A percentile compares a stretch with the other conserved stretches of the same genome.
phyloP scores from a whole-genome alignment of 2,888 invertebrate species.

The Netelia melanura region DNA sequence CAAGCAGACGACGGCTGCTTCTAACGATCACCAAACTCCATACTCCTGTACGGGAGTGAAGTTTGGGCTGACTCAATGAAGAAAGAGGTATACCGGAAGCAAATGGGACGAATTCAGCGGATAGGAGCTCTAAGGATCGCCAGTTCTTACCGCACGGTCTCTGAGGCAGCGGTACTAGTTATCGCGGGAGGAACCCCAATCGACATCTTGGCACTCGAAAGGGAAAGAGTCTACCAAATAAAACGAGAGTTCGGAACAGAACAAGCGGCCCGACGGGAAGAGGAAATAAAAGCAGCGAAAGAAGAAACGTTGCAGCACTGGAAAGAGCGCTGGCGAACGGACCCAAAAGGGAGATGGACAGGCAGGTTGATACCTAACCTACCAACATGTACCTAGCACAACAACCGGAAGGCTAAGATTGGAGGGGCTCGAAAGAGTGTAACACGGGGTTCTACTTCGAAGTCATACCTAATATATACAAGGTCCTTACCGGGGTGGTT shows the following conservation, averaged over 20 bases:
- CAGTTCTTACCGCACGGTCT: conserved; percentile 56
- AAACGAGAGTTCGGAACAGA: background rate
- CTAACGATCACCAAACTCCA: background rate
- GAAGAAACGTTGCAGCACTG: conserved; percentile 65
- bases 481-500: background rate
- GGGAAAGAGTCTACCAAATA: conserved; percentile 32
- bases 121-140: conserved; percentile 65
- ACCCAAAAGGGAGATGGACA: conserved; percentile 65
- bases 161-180: conserved; percentile 68
- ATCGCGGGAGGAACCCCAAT: conserved; percentile 69
- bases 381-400: conserved; percentile 45
- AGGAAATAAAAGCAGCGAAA: conserved; percentile 62
- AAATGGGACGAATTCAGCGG: conserved; percentile 57
- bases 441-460: conserved; percentile 65
- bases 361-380: conserved; percentile 50
- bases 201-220: conserved; percentile 67
- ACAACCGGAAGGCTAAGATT: background rate
- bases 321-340: conserved; percentile 31
- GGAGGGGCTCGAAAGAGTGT: conserved; percentile 27
- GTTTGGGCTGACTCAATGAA: conserved; percentile 66
- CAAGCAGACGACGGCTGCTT: background rate
- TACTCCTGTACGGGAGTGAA: conserved; percentile 40
- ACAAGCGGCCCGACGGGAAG: conserved; percentile 52
- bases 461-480: conserved; percentile 38
- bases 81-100: conserved; percentile 59